Base-by-base conservation (phyloP, 2,113 vertebrate species). In the Cnemophilus loriae region DNA sequence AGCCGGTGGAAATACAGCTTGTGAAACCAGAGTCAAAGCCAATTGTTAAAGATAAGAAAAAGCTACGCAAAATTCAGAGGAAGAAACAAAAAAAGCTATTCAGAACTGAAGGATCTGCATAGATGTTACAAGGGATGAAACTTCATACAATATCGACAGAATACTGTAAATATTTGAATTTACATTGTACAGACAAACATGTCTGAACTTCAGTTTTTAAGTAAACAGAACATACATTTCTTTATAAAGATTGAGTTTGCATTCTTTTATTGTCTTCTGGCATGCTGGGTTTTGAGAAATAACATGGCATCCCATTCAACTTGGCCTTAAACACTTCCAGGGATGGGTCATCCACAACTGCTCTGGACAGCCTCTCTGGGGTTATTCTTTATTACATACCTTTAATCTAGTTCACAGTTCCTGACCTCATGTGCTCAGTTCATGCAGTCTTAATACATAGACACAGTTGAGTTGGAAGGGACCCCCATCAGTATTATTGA, bases 1-100 rank as follows among this genome's bases (percentile, higher is more conserved):
- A 98, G 91, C 97, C 98, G 0, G 35, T 98, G 71, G 95, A 97
- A 82, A 98, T 99, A 55, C 95, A 99, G 93, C 97, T 91, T 2
- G 97, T 98, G 61, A 98, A 98, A 13, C 98, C 99, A 3, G 96
- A 97, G 55, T 97, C 95, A 0, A 98, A 98, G 92, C 81, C 96
- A 14, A 85, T 91, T 68, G 98, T 99, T 92, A 99, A 98, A 92
- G 98, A 98, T 88, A 98, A 98, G 94, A 98, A 98, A 84, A 98
- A 98, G 89, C 87, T 94, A 76, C 98, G 98, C 85, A 99, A 99
- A 97, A 98, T 99, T 90, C 98, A 98, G 87, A 98, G 99, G 89
- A 98, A 98, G 97, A 94, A 97, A 82, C 97, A 97, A 60, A 98
- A 97, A 90, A 98, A 92, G 50, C 81, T 96, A 9, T 97, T 97